Base-by-base conservation (phyloP, 2,113 vertebrate genomes). In the Otocyon megalotis region DNA sequence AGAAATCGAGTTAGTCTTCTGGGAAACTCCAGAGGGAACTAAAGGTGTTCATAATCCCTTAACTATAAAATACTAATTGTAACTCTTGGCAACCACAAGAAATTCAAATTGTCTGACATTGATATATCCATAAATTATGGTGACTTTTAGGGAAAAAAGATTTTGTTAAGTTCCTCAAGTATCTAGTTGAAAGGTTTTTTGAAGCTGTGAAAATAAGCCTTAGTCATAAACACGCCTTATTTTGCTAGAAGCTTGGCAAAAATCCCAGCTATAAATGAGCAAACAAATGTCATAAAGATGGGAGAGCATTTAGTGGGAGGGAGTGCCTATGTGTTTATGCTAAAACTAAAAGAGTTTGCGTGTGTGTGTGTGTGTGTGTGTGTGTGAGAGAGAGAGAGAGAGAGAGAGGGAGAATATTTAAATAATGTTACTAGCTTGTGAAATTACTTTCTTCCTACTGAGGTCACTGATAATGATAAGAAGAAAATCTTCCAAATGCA, bases 31-130 rank as follows among this genome's bases (percentile, higher is more conserved):
- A 63, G 71, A 88, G 43, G 83, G 32, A 92, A 67, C 79, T 93
- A 85, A 60, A 91, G 30, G 37, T 62, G n/a, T 43, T 93, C 81
- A 53, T 93, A 96, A 88, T 87, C 17, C 26, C 53, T n/a, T 85
- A 89, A 89, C 65, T 90, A 77, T 96, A 86, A 97, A 94, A 85
- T 89, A 93, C 58, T 96, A 48, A 84, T 88, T 91, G n/a, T 92
- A 92, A 88, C 65, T 63, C 56, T 76, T 95, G 67, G 20, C 43
- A 93, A 48, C 32, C 65, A 91, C 58, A 89, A 88, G 80, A 94
- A 89, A 94, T 83, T 93, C 48, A 92, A 92, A 96, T 72, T 60
- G 6, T 37, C 97, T 95, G 74, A 81, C 65, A 77, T 16, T 71
- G 77, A n/a, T 88, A 79, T 35, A 19, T 53, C 74, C 60, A 79